Evolutionary conservation across 2,888 invertebrate genomes (phyloP), one percentile per base, ranked within the genome.

Genomic region (Isotomurus palustris): DNA sequence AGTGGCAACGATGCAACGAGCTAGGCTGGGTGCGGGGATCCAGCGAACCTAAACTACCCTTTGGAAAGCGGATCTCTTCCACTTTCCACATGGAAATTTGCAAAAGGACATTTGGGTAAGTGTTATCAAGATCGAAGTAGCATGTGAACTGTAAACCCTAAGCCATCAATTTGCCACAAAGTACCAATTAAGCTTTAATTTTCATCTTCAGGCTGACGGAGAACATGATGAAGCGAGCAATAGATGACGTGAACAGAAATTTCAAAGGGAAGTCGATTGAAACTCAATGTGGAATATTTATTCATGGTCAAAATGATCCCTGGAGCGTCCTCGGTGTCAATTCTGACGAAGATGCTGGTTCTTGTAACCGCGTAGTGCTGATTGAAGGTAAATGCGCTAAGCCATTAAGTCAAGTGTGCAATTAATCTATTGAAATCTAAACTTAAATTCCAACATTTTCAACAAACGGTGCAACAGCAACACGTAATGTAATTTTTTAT

Each of bases 1-100:
- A 60, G 40, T 60, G 53, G 53, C 60, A 60, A 19, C 24, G 56
- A 21, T 60, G 60, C 32, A 60, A 60, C 24, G 60, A 60, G 21
- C 49, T 60, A 12, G 60, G 60, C 2, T 60, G 60, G 60, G 53
- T 56, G 28, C 52, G 53, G 6, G 56, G 56, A 5, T 53, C 60
- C 4, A 53, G 49, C 1, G 53, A 54, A 41, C 41, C 56, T 38
- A 51, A 54, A 4, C 56, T 55, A 36, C 60, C 60, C 1, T 60
- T 60, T 49, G 60, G 60, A 21, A 49, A 54, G 21, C 55, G 51
- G 22, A 17, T 58, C 6, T 53, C n/a, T n/a, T n/a, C 55, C 10
- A 51, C 55, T 1, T 60, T 60, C 8, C 60, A 60, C 19, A 22
- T 53, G 1, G 56, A 60, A 48, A 53, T 60, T 24, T 60, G 60